Evolutionary conservation across 2,113 vertebrate genomes (phyloP).

Genomic region (Mustelus asterias): DNA sequence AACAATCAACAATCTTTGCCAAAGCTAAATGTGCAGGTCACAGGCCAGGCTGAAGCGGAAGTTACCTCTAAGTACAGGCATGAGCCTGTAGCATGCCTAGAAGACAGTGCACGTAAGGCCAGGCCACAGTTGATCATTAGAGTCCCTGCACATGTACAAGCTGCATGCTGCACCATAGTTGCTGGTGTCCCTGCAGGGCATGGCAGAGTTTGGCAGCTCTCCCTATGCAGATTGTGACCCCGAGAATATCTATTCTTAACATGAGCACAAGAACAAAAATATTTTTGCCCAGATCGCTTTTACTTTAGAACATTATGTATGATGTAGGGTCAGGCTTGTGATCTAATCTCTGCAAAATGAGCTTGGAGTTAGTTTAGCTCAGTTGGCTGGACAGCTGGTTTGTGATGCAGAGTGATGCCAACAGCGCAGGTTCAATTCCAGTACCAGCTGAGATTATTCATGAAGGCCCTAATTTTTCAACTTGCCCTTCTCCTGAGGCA

Average conservation of each 20-base stretch:
- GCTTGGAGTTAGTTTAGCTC: neutral
- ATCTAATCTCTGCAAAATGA: neutral
- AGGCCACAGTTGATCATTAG: neutral
- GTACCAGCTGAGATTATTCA: too few relatives aligned
- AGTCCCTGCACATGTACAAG: neutral
- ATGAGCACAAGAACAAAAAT: neutral
- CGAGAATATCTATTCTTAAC: neutral
- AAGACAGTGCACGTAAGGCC: neutral
- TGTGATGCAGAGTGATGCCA: too few relatives aligned
- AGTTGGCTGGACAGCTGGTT: too few relatives aligned
- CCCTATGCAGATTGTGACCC: neutral
- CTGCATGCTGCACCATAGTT: neutral
- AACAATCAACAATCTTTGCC: neutral
- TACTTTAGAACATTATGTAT: neutral
- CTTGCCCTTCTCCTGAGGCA: too few relatives aligned
- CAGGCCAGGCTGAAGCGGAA: neutral
- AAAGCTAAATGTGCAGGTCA: neutral
- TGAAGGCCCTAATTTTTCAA: too few relatives aligned
- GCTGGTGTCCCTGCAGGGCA: neutral
- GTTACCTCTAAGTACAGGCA: neutral
- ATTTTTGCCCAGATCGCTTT: neutral
- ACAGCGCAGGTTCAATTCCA: too few relatives aligned
- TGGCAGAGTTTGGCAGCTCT: neutral
- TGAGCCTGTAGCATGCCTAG: neutral
- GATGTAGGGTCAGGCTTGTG: neutral